A percentile compares a stretch with the other conserved stretches of the same genome.
phyloP scores from a whole-genome alignment of 2,113 vertebrate genomes.

The Leptocoma aspasia region DNA sequence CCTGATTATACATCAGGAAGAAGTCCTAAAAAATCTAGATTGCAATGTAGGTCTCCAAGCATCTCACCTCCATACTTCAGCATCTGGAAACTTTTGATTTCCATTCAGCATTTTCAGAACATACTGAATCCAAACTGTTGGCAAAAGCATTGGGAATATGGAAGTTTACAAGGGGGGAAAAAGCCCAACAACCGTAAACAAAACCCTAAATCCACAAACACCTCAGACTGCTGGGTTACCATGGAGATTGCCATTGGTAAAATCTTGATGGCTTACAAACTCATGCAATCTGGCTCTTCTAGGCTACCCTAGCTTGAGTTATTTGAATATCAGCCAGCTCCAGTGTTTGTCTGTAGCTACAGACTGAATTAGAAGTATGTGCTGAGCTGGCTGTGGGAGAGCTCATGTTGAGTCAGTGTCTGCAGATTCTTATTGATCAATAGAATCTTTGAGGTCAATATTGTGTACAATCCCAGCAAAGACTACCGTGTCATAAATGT shows the following conservation, averaged over 20 bases:
- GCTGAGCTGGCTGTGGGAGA: not conserved
- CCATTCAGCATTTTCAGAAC: not conserved
- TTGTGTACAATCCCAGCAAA: not conserved
- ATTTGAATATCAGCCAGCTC: not conserved
- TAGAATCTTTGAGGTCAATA: not conserved
- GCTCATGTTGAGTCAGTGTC: not conserved
- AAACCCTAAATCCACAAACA: not conserved
- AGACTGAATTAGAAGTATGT: not conserved
- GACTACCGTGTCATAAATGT: not conserved
- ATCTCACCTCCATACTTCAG: not conserved
- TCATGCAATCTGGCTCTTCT: not conserved
- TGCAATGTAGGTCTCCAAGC: not conserved
- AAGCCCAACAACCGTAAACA: not conserved
- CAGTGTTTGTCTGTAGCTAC: not conserved
- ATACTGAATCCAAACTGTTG: not conserved
- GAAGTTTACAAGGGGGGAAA: rapidly evolving
- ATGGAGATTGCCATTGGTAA: not conserved
- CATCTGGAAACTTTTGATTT: not conserved
- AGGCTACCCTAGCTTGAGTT: not conserved
- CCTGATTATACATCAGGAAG: not conserved
- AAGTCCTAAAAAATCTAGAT: not conserved
- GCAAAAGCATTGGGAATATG: not conserved
- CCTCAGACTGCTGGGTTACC: not conserved
- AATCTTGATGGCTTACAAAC: not conserved
- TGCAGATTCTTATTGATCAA: not conserved